Evolutionary conservation across 2,888 invertebrate species (phyloP).

Genomic region (Bellardia bayeri): DNA sequence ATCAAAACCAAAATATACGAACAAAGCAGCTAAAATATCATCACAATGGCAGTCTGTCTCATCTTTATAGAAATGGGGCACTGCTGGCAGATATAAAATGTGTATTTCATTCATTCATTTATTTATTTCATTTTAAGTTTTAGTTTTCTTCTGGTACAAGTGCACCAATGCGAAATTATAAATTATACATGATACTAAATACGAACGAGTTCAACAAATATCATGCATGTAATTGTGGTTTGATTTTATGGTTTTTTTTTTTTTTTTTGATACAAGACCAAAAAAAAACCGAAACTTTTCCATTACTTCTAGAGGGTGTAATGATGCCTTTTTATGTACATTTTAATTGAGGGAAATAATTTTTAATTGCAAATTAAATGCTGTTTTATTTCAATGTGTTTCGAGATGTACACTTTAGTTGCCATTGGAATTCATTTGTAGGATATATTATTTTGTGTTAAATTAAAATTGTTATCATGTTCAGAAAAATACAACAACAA

Average conservation of each 20-base stretch:
- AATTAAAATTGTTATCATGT: conserved; percentile 21
- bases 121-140: conserved; percentile 39
- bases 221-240: conserved; percentile 72
- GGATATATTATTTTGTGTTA: background rate
- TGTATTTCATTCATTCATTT: conserved; percentile 56
- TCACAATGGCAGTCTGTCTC: background rate
- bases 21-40: background rate
- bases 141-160: background rate
- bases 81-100: conserved; percentile 25
- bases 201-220: conserved; percentile 54
- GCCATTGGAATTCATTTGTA: conserved; percentile 16
- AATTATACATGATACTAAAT: conserved; percentile 58
- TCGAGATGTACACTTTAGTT: background rate
- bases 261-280: conserved; percentile 21
- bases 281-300: conserved; percentile 30
- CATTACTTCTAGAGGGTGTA: conserved; percentile 63
- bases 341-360: conserved; percentile 74
- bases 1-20: conserved; percentile 20
- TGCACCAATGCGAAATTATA: conserved; percentile 36
- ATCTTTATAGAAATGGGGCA: conserved; percentile 33
- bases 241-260: conserved; percentile 65
- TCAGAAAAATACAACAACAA: background rate
- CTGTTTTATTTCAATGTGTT: conserved; percentile 65
- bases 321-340: conserved; percentile 61
- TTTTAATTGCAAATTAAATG: conserved; percentile 74